A percentile compares a stretch with the other conserved stretches of the same genome.
Conservation (phyloP, 2,797 vertebrate genomes). For the Gallinago solitaria region DNA sequence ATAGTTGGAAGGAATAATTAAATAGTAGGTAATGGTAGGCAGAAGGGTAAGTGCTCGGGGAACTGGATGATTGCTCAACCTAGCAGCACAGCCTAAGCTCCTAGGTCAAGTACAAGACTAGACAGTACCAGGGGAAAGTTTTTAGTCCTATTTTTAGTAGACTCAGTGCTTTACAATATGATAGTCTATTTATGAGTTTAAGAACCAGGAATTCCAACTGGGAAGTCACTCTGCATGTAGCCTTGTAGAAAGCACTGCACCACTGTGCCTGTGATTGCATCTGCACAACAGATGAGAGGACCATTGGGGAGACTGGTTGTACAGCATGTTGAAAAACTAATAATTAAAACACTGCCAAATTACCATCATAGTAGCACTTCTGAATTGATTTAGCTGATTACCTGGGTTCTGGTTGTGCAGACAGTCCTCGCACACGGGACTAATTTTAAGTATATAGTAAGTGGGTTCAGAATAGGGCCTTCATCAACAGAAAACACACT, state of each 20-base stretch:
- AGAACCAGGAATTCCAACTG: neutral
- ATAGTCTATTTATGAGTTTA: neutral
- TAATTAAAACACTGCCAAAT: neutral
- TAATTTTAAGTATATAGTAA: neutral
- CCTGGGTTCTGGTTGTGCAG: neutral
- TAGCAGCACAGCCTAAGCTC: neutral
- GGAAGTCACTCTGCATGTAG: neutral
- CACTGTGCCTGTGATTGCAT: neutral
- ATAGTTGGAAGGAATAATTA: neutral
- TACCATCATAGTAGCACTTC: neutral
- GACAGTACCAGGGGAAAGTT: neutral
- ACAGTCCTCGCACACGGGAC: neutral
- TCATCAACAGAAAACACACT: neutral
- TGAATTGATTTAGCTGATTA: neutral
- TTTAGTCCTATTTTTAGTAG: neutral
- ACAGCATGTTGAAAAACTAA: neutral
- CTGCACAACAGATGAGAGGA: neutral
- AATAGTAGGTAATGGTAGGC: neutral
- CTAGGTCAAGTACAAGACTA: neutral
- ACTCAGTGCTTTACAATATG: neutral
- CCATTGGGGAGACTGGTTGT: neutral
- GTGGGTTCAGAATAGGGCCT: neutral
- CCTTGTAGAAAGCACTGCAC: neutral
- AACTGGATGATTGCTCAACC: neutral
- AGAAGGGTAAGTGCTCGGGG: neutral